Evolutionary conservation across 2,113 vertebrate species (phyloP).

Genomic region (Cariama cristata): DNA sequence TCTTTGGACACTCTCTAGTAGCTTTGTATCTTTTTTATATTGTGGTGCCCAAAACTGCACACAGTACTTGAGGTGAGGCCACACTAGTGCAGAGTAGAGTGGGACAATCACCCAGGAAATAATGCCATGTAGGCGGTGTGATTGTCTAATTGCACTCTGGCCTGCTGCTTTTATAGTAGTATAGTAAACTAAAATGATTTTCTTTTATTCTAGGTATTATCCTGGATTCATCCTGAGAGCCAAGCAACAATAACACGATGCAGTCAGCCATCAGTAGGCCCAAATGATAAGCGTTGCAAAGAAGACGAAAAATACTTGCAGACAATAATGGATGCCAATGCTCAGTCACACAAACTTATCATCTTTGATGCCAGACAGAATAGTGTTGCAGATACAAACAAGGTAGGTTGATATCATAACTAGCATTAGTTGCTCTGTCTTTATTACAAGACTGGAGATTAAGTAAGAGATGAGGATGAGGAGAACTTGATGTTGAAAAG

Average conservation of each 20-base stretch:
- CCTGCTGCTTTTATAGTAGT: neutral
- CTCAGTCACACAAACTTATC: constrained; percentile 94
- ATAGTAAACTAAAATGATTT: neutral
- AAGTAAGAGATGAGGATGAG: neutral
- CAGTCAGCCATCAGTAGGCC: constrained; percentile 92
- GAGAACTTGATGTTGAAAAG: neutral
- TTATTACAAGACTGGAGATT: neutral
- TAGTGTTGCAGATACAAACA: constrained; percentile 90
- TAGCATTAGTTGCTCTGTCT: neutral
- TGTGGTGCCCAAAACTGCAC: no score
- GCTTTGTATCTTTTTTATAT: no score
- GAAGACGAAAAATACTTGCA: constrained; percentile 96
- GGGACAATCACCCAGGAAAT: neutral
- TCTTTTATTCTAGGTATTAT: constrained; percentile 83
- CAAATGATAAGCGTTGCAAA: constrained; percentile 91
- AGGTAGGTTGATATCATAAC: constrained; percentile 75
- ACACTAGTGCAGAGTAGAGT: no score
- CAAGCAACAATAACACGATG: constrained; percentile 93
- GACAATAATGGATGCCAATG: constrained; percentile 96
- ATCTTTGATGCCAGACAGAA: constrained; percentile 94
- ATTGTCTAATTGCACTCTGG: neutral
- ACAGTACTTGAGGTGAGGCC: no score
- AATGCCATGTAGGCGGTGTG: neutral
- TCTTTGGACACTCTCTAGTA: no score
- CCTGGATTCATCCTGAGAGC: constrained; percentile 97